Evolutionary conservation across 2,888 invertebrate genomes (phyloP).

Genomic region (Panorpa germanica): DNA sequence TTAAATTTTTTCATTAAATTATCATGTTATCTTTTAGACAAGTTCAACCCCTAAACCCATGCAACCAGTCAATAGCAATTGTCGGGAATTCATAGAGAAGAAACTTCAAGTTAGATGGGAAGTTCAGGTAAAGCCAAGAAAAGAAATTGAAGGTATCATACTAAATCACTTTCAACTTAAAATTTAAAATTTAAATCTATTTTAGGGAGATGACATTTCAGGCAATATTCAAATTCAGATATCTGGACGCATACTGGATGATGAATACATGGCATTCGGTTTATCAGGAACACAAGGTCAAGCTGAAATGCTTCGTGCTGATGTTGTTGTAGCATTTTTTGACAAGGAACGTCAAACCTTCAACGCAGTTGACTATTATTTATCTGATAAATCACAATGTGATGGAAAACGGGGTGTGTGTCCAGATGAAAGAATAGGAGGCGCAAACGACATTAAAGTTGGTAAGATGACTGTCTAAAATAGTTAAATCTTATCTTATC

Average conservation of each 20-base stretch:
- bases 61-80: slow-evolving; percentile 44
- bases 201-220: too few species aligned
- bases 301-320: slow-evolving; percentile 62
- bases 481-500: too few species aligned
- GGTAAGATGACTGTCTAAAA: too few species aligned
- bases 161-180: slow-evolving; percentile 1
- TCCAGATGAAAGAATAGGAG: slow-evolving; percentile 65
- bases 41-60: slow-evolving; percentile 53
- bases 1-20: neutral
- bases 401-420: slow-evolving; percentile 72
- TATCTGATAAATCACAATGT: slow-evolving; percentile 64
- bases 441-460: slow-evolving; percentile 54
- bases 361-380: slow-evolving; percentile 67
- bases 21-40: slow-evolving; percentile 35
- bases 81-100: slow-evolving; percentile 66
- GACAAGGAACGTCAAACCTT: slow-evolving; percentile 36
- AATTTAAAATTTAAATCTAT: slow-evolving; percentile 5
- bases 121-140: slow-evolving; percentile 41
- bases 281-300: slow-evolving; percentile 57
- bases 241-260: slow-evolving; percentile 57
- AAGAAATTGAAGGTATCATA: slow-evolving; percentile 3
- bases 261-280: slow-evolving; percentile 80
- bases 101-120: slow-evolving; percentile 79
- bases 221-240: slow-evolving; percentile 60
- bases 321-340: slow-evolving; percentile 68